These are phyloP conservation scores for Phalacrocorax aristotelis DNA, from an alignment of 2,113 vertebrate genomes.

Conservation along the genomic window DNA sequence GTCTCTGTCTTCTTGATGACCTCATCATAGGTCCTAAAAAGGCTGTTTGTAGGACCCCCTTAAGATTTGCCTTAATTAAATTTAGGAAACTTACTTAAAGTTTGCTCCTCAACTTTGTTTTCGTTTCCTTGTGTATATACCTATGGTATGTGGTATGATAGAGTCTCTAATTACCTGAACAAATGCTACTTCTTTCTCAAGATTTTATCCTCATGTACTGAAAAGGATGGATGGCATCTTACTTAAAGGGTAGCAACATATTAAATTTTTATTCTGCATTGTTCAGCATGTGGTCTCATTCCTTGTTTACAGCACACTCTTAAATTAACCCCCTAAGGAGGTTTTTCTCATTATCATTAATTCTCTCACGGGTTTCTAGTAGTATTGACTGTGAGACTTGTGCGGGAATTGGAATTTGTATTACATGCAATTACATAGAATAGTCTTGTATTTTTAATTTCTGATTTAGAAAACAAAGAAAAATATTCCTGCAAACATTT, in stretches of 20 bases:
- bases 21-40: neutral
- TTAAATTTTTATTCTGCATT: neutral
- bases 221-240: neutral
- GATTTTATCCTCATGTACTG: neutral
- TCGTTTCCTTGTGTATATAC: neutral
- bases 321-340: neutral
- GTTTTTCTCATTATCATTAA: neutral
- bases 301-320: neutral
- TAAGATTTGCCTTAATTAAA: neutral
- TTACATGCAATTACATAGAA: neutral
- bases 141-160: neutral
- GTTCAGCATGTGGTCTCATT: neutral
- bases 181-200: neutral
- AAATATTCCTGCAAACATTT: neutral
- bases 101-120: neutral
- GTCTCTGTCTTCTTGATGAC: neutral
- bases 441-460: neutral
- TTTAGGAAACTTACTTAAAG: neutral
- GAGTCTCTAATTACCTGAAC: neutral
- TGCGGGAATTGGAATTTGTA: neutral
- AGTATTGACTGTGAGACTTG: neutral
- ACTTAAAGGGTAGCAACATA: neutral
- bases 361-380: neutral
- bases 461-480: neutral
- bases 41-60: neutral